Percentiles rank a stretch among this genome's conserved stretches.
Evolutionary conservation across 2,113 vertebrate genomes (phyloP).

Genomic region (Glaucomys volans): DNA sequence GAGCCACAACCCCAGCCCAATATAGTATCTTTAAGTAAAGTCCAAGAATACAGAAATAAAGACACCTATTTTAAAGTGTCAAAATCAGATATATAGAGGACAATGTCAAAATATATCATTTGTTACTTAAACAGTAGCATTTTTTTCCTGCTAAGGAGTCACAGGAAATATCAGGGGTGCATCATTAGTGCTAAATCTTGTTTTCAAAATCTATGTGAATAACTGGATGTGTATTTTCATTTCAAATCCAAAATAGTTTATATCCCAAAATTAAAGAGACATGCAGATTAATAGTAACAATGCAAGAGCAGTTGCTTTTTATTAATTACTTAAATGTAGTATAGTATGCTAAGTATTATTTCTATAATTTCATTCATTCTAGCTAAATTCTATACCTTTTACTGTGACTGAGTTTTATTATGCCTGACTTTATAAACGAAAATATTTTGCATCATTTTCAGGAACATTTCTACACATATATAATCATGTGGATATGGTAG

Average conservation of each 20-base stretch:
- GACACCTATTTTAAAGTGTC: neutral
- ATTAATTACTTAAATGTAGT: neutral
- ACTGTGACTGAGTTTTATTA: neutral
- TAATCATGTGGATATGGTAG: no score
- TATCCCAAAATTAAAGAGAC: neutral
- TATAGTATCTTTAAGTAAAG: neutral
- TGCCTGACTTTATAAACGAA: neutral
- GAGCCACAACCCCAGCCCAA: no score
- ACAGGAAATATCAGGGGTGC: neutral
- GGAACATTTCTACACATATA: neutral
- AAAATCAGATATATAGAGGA: neutral
- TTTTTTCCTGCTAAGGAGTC: neutral
- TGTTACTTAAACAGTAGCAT: neutral
- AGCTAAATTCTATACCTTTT: neutral
- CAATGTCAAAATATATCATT: neutral
- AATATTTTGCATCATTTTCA: neutral
- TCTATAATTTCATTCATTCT: neutral
- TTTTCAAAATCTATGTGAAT: neutral
- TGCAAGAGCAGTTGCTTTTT: neutral
- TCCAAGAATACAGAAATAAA: conserved; percentile 5
- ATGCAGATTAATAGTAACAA: neutral
- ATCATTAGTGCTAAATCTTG: neutral
- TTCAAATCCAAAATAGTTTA: neutral
- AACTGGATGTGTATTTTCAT: neutral
- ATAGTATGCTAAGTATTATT: neutral